Base-by-base conservation (phyloP, 2,113 vertebrate species). In the Acanthisitta chloris region DNA sequence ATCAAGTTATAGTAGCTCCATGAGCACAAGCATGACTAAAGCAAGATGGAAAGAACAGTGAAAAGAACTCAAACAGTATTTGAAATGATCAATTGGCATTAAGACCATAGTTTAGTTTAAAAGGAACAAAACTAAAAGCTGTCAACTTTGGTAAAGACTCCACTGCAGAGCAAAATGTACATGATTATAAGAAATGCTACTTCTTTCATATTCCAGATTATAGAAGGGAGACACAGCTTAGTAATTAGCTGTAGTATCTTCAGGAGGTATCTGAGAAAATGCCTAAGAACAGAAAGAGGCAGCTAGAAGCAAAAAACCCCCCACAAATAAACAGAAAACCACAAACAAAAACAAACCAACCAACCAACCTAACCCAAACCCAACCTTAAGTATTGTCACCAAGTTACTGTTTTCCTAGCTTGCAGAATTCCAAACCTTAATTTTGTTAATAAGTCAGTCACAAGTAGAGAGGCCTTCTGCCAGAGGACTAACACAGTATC, bases 271-370 rank as follows among this genome's bases (percentile, higher is more conserved):
- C 70, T 14, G 12, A 69, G 66, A 91, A 95, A 86, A 69, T 14
- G 8, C 12, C 15, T 10, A 59, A 67, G 24, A 82, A 46, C 29
- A 72, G 46, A 57, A 81, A 62, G 8, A 34, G 76, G 19, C 8
- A 46, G 6, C 6, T 81, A 52, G 17, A 38, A 67, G 6, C 2
- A 10, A 40, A 20, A 29, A 45, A n/a, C 4, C 7, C 2, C 3
- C 13, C n/a, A 2, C 17, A 43, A 40, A 5, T 4, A 12, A 6
- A 6, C 3, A 45, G 49, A 17, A 40, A n/a, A 52, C 3, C 9
- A 24, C 64, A 43, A 15, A 7, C 31, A n/a, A 76, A 43, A 38
- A 45, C 15, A 58, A 18, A 14, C 16, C 28, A 20, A 17, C 15
- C 3, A 4, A 4, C 2, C 7, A n/a, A 31, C n/a, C 38, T 62